Base-by-base conservation (phyloP, 2,797 vertebrate species). In the Anisognathus igniventris region DNA sequence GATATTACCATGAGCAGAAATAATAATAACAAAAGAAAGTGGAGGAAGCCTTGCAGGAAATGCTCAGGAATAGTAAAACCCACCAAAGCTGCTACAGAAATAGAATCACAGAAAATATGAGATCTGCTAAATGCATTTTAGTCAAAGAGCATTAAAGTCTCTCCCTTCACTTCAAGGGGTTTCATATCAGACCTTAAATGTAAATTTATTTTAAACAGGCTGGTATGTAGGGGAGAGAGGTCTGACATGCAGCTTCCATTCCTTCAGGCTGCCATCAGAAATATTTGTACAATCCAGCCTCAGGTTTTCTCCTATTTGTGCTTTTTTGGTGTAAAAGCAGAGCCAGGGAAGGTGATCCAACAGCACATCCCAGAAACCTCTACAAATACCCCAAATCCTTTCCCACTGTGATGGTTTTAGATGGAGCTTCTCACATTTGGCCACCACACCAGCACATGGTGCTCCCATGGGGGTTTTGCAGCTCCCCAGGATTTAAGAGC, bases 131-230 rank as follows among this genome's bases (percentile, higher is more conserved):
- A 70, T 51, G 28, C 42, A 17, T 68, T 92, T 88, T 79, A 79
- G 58, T 90, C 87, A 94, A 92, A 94, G 82, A 80, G 58, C 44
- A 88, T 95, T 94, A 93, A 92, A 90, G 39, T 77, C 65, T 86
- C 93, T 77, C 50, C 6, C 7, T 74, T 79, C 74, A 64, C 81
- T 92, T 94, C 53, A 94, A 25, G 44, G 58, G 53, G 42, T 68
- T 91, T 90, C 76, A 65, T 95, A 93, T 93, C 94, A 91, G 93
- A 86, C 73, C 40, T 83, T 77, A 91, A 92, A 94, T 94, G 90
- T 61, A 92, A 95, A 91, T 93, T 76, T 94, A 83, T 89, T 93
- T 91, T 88, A 90, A 93, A 72, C 33, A 96, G 35, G 27, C 12
- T 73, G 83, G 8, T 18, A 15, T 57, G 47, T 28, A 91, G 60